Percentiles rank a stretch among this genome's conserved stretches.
Conservation (phyloP, 2,888 invertebrate genomes). For the Polyommatus iphigenia region DNA sequence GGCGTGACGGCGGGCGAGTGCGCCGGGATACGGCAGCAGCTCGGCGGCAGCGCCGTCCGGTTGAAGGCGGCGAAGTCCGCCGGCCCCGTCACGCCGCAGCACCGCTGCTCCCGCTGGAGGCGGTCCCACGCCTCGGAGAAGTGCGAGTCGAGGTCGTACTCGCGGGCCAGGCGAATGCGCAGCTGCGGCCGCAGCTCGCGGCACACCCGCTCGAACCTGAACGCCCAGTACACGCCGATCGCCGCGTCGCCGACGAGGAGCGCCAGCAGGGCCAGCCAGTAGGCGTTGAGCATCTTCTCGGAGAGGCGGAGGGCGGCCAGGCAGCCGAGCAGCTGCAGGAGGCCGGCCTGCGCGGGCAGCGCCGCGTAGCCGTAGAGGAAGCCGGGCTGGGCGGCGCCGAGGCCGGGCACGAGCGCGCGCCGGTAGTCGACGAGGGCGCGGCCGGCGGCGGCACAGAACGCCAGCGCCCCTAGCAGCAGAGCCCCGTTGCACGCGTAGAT, state of each 20-base stretch:
- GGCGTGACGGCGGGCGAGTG: constrained; percentile 73
- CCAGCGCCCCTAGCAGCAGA: constrained; percentile 89
- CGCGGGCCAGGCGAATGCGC: constrained; percentile 80
- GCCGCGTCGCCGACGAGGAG: constrained; percentile 91
- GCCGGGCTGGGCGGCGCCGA: constrained; percentile 88
- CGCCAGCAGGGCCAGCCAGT: constrained; percentile 89
- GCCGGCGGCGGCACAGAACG: constrained; percentile 88
- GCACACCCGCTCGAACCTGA: constrained; percentile 87
- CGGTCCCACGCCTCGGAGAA: constrained; percentile 90
- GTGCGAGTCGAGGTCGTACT: constrained; percentile 86
- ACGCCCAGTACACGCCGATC: constrained; percentile 92
- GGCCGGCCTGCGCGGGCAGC: constrained; percentile 85
- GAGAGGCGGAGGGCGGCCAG: constrained; percentile 89
- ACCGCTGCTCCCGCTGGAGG: constrained; percentile 86
- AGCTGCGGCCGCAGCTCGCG: constrained; percentile 86
- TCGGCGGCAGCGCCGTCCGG: constrained; percentile 66
- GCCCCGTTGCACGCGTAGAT: constrained; percentile 95
- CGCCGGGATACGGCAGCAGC: constrained; percentile 71
- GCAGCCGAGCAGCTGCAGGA: constrained; percentile 88
- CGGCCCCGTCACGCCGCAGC: constrained; percentile 88
- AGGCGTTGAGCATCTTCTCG: constrained; percentile 89
- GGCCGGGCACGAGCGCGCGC: constrained; percentile 85
- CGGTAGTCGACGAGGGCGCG: constrained; percentile 86
- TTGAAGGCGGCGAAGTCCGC: constrained; percentile 74
- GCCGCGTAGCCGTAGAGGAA: constrained; percentile 93